Base-by-base conservation (phyloP, 2,888 invertebrate species). In the Hedychridium roseum region DNA sequence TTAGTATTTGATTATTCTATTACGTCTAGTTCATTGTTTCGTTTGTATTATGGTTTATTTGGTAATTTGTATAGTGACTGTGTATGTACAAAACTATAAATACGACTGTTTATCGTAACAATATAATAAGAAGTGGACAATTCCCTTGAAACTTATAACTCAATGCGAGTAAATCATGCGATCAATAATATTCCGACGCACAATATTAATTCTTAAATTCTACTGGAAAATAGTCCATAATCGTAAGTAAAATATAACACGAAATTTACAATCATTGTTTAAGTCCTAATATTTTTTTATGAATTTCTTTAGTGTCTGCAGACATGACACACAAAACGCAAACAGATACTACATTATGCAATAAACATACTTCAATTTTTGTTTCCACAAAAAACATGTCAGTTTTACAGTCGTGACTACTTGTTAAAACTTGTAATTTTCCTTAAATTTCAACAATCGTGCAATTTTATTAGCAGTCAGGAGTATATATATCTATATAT, bases 391-490 rank as follows among this genome's bases (percentile, higher is more conserved):
- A n/a, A n/a, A n/a, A n/a, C n/a, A n/a, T n/a, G n/a, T n/a, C n/a
- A n/a, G n/a, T n/a, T n/a, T 49, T 51, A 28, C 17, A 53, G 36
- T 32, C 34, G 9, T 16, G 16, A 17, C 40, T 38, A 46, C 14
- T 27, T 23, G 20, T 50, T 53, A 40, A 27, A 46, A 37, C 47
- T 32, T 48, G 40, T 28, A 51, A 44, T 45, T 48, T 43, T 17
- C 12, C n/a, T 39, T 58, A 48, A 61, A 53, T 37, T 62, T 60
- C 37, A 65, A 57, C 56, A 62, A 54, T 56, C 54, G 41, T 59
- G 50, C 49, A 47, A 32, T 45, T 34, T 49, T 34, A 6, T 23
- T 9, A 23, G 5, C 51, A 43, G 45, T 44, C 18, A 31, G 45
- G 30, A 23, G 35, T 40, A 40, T 50, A 50, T 53, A 23, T 23